A percentile compares a stretch with the other conserved stretches of the same genome.
Evolutionary conservation across 2,113 vertebrate species (phyloP).

Genomic region (Takifugu flavidus): DNA sequence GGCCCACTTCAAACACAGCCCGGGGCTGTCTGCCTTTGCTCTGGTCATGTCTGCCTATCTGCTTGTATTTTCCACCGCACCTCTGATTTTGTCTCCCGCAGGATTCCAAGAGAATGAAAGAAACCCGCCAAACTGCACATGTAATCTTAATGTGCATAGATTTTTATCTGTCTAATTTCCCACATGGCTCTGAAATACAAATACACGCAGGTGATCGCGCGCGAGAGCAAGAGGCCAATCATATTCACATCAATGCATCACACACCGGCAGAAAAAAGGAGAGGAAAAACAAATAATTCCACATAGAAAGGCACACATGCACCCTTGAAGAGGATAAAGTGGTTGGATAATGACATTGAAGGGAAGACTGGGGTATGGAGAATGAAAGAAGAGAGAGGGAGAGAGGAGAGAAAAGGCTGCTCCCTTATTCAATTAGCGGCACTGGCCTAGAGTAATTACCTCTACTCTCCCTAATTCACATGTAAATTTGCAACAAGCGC

Average conservation of each 20-base stretch:
- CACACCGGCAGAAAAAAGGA: slow-evolving; percentile 3
- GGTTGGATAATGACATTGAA: slow-evolving; percentile 70
- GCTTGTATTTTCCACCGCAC: slow-evolving; percentile 32
- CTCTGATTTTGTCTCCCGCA: slow-evolving; percentile 53
- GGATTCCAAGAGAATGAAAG: slow-evolving; percentile 23
- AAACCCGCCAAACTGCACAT: slow-evolving; percentile 43
- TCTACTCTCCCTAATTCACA: slow-evolving; percentile 74
- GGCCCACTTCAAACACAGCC: slow-evolving; percentile 61
- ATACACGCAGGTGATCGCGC: slow-evolving; percentile 28
- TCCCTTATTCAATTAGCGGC: slow-evolving; percentile 73
- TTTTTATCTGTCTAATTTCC: slow-evolving; percentile 55
- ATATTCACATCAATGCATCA: slow-evolving; percentile 17
- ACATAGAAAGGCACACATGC: slow-evolving; percentile 21
- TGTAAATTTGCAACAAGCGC: slow-evolving; percentile 74
- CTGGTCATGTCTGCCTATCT: slow-evolving; percentile 55
- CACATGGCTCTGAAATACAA: slow-evolving; percentile 42
- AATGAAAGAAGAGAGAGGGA: slow-evolving; percentile 54
- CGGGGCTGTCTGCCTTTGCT: slow-evolving; percentile 49
- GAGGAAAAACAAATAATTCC: slow-evolving; percentile 26
- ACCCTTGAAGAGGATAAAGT: slow-evolving; percentile 56
- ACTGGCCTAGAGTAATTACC: slow-evolving; percentile 71
- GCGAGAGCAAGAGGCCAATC: slow-evolving; percentile 16
- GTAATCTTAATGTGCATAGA: slow-evolving; percentile 52
- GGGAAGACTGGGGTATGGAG: slow-evolving; percentile 40
- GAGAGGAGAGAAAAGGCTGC: slow-evolving; percentile 62